Evolutionary conservation across 2,113 vertebrate genomes (phyloP), one percentile per base, ranked within the genome.

Genomic region (Paratilapia polleni): DNA sequence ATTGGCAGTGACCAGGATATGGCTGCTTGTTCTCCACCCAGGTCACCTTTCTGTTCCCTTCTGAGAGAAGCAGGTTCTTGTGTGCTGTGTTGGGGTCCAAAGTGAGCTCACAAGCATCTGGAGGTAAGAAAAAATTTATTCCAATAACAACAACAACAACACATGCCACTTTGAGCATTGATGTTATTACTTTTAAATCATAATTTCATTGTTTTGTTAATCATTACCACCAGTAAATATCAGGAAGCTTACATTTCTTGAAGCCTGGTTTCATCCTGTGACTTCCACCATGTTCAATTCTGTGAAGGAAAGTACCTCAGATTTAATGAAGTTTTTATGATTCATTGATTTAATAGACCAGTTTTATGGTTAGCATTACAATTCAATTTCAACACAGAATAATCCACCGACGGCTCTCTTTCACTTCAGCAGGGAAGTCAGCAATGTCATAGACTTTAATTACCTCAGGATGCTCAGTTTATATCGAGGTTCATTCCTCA

Each of bases 171-270:
- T 49, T 49, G 0, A 47, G 49, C 41, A 49, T 19, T 49, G 3
- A 70, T 68, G n/a, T 26, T 68, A 26, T 15, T 43, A 13, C 41
- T 13, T 43, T 43, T 26, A 47, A 13, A 68, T 68, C 1, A 68
- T 17, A 68, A 68, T 26, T 26, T 26, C 14, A 0, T 26, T 26
- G 24, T 49, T 49, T 70, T 70, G 41, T 28, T 70, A 17, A 5
- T 19, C 47, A 28, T 49, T 70, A 0, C 8, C 64, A 70, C 22
- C 9, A 70, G 47, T 2, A 49, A 0, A 28, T 49, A 49, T 24
- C 26, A 6, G 38, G 24, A 22, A 17, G n/a, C 93, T 88, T 90
- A 94, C 94, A 94, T 91, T 94, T 95, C 63, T 84, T 90, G 2
- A 93, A 57, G 34, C 93, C 91, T 38, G 73, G 75, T 78, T 43